Evolutionary conservation across 2,888 invertebrate species (phyloP).

Genomic region (Mactromeris polynyma): DNA sequence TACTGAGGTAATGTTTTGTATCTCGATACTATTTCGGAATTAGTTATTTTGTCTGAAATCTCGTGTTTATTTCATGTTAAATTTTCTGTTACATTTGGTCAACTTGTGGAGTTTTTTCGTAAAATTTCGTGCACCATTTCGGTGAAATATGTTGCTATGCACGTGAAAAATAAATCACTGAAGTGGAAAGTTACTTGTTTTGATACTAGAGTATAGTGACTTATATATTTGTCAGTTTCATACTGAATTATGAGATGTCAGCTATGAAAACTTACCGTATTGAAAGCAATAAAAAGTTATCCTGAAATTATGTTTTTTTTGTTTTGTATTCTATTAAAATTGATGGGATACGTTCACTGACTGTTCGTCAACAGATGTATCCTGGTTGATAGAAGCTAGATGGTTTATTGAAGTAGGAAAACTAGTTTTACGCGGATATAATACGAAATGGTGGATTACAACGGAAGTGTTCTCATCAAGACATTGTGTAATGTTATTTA

Average conservation of each 20-base stretch:
- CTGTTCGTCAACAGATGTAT: too few relatives aligned
- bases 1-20: too few relatives aligned
- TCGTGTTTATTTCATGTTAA: neutral
- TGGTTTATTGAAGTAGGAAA: too few relatives aligned
- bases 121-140: conserved; percentile 26
- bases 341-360: too few relatives aligned
- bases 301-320: conserved; percentile 7
- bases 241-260: conserved; percentile 34
- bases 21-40: too few relatives aligned
- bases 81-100: neutral
- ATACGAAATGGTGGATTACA: too few relatives aligned
- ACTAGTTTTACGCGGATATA: too few relatives aligned
- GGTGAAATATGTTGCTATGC: conserved; percentile 32
- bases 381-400: too few relatives aligned
- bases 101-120: conserved; percentile 23
- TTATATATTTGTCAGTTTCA: neutral
- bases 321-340: neutral
- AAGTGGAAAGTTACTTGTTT: conserved; percentile 27
- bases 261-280: conserved; percentile 47
- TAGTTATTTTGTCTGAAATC: neutral
- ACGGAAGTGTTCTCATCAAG: too few relatives aligned
- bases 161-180: conserved; percentile 5
- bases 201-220: neutral
- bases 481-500: too few relatives aligned
- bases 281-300: conserved; percentile 55